These are phyloP conservation scores for Oxyura jamaicensis DNA, from an alignment of 2,113 vertebrate genomes.

Conservation along the genomic window DNA sequence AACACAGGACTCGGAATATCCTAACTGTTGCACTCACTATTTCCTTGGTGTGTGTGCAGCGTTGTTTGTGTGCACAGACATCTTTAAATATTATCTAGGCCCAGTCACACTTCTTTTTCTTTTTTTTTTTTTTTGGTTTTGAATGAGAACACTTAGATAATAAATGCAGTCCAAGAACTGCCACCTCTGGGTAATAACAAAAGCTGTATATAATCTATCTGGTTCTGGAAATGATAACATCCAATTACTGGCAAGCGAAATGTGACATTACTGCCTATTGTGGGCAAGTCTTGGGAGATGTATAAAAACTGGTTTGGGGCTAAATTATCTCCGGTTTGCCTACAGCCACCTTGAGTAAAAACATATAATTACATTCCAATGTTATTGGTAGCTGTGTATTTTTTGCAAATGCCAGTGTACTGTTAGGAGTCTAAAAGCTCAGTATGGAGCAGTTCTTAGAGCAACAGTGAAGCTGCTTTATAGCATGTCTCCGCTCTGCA, in stretches of 20 bases:
- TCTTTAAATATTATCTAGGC: neutral
- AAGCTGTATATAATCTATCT: neutral
- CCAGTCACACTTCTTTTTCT: neutral
- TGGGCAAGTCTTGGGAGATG: conserved; percentile 10
- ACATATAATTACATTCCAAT: conserved; percentile 22
- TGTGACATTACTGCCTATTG: conserved; percentile 13
- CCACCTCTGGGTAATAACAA: neutral
- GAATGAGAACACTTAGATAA: neutral
- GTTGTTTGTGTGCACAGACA: neutral
- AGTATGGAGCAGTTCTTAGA: neutral
- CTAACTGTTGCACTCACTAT: neutral
- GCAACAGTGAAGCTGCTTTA: neutral
- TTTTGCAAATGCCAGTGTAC: conserved; percentile 24
- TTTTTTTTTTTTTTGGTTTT: neutral
- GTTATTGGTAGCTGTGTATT: conserved; percentile 5
- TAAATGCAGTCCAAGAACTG: neutral
- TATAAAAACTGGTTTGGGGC: neutral
- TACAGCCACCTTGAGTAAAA: conserved; percentile 31
- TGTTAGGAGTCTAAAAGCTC: neutral
- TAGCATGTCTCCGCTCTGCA: neutral
- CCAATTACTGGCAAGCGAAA: neutral
- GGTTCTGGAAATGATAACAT: neutral
- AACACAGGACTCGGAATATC: neutral
- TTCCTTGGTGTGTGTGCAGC: neutral
- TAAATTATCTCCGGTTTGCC: conserved; percentile 52